phyloP scores from a whole-genome alignment of 2,797 vertebrate genomes.

The Halcyon leucocephala region DNA sequence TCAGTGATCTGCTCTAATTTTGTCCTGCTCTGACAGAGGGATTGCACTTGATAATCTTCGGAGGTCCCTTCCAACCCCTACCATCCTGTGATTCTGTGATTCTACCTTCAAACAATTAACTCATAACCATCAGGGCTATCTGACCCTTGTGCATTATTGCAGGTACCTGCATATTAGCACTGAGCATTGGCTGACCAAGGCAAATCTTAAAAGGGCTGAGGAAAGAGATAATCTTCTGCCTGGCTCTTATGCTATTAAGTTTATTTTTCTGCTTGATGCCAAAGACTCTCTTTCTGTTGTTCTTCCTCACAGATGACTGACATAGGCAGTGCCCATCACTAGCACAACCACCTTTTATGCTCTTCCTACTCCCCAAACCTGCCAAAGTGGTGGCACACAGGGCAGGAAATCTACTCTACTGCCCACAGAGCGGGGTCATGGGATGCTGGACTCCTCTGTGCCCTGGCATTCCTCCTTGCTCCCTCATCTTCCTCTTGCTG shows the following conservation, averaged over 20 bases:
- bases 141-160: neutral
- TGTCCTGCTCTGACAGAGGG: no score
- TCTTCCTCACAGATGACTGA: neutral
- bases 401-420: neutral
- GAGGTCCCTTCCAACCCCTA: no score
- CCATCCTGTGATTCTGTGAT: no score
- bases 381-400: neutral
- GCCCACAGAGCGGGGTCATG: neutral
- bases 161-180: neutral
- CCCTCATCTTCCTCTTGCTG: neutral
- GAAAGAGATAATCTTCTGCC: slow-evolving; percentile 12
- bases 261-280: slow-evolving; percentile 8
- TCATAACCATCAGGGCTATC: neutral
- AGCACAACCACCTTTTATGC: neutral
- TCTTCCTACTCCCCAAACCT: neutral
- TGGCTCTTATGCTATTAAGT: neutral
- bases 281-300: neutral
- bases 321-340: neutral
- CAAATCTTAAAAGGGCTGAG: neutral
- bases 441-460: neutral
- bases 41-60: no score
- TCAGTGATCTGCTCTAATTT: no score
- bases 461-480: neutral
- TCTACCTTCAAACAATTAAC: neutral
- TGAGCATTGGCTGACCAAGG: slow-evolving; percentile 1